Evolutionary conservation across 2,888 invertebrate genomes (phyloP), one percentile per base, ranked within the genome.

Genomic region (Zaprionus bogoriensis): DNA sequence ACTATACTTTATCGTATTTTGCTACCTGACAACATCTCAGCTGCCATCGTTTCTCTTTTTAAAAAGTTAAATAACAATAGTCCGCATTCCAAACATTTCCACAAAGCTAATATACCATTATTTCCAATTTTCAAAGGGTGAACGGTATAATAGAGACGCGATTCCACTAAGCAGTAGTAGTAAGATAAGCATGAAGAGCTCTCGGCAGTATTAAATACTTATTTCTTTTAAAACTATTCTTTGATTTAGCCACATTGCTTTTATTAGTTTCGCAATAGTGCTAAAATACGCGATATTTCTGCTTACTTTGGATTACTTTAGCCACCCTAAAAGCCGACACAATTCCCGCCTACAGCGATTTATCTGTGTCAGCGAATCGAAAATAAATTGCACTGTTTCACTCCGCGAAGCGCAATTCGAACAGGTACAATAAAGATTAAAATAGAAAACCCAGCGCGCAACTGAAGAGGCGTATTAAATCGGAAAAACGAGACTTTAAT

Each of bases 391-490:
- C 45, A 23, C 38, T 66, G 55, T 20, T 45, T 57, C 68, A 59
- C 22, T 62, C 44, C 36, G 23, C 23, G 30, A 46, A 47, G 48
- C 62, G 44, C 59, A 63, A 51, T 30, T 44, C 32, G 50, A 68
- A 47, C 54, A 61, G 52, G 64, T 55, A 64, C 54, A 51, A 63
- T 74, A 66, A 63, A 65, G 83, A 77, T 73, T 80, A 61, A 80
- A 83, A 73, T 80, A 83, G 69, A 73, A 77, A 66, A 59, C 46
- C 45, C 38, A 4, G 19, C 4, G 17, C 17, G 9, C 17, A 36
- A 17, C 17, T 36, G 32, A 36, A 39, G 38, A 19, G 38, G 10
- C 19, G 9, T 39, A 19, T 20, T 4, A 2, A 20, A n/a, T 17
- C 10, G 17, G 5, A 39, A 3, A n/a, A 39, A 19, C 10, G 17